Base-by-base conservation (phyloP, 1,140 invertebrate species). In the Leptopilina clavipes region DNA sequence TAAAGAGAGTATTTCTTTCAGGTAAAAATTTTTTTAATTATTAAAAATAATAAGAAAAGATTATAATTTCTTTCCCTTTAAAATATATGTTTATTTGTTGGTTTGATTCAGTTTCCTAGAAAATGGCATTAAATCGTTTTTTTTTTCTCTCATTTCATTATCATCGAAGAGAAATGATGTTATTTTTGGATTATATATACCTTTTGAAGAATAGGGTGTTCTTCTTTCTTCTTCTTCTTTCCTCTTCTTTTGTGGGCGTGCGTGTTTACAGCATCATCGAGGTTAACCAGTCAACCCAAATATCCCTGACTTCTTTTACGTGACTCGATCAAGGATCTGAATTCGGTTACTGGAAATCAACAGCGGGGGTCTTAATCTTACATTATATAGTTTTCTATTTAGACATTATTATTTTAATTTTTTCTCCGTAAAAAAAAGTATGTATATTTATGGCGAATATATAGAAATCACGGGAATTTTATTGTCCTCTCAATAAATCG, bases 281-380 rank as follows among this genome's bases (percentile, higher is more conserved):
- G 79, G 75, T 80, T 80, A 80, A 76, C 76, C 76, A 71, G 74
- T 79, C 77, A 80, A 73, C 75, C 75, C 76, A 75, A 79, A 76
- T 79, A 76, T 79, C 75, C 75, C 72, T 70, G 74, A 48, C 72
- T 76, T 73, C 45, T 76, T 72, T 70, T 43, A 22, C 19, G 54
- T 19, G 54, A 22, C 17, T 22, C 8, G 19, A 59, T 59, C 11
- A 18, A 22, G 18, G 54, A 7, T 22, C 9, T 59, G 54, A 19
- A 22, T 59, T 59, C 54, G 17, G 3, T 25, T 31, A 31, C 3
- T 31, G 25, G 59, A 65, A 65, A 65, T 25, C 12, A n/a, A 37
- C 59, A 37, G 25, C 59, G n/a, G 25, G 59, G 25, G 25, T 9
- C 56, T 9, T 2, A 19, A 8, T 14, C 25, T 14, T n/a, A 5